Percentiles rank a stretch among this genome's conserved stretches.
Conservation (phyloP, 2,797 vertebrate genomes). For the Gadopsis marmoratus region DNA sequence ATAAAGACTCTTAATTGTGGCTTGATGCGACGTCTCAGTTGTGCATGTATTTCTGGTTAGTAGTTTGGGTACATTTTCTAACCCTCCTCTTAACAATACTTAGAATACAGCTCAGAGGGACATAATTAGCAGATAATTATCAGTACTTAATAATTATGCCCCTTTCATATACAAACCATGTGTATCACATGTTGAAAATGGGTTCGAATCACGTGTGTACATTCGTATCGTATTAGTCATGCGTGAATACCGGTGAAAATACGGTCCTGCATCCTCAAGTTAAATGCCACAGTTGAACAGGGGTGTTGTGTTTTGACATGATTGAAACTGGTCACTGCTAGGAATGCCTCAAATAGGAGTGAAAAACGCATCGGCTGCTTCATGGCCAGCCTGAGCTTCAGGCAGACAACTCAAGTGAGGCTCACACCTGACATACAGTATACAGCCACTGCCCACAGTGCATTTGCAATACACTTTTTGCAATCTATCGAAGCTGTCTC, state of each 20-base stretch:
- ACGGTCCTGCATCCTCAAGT: not conserved
- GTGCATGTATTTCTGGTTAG: slow-evolving; percentile 6
- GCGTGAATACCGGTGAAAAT: not conserved
- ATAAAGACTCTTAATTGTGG: not conserved
- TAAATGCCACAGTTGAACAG: not conserved
- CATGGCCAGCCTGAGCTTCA: not conserved
- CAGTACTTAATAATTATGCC: not conserved
- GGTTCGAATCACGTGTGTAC: not conserved
- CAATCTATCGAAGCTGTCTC: not conserved
- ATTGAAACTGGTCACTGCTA: not conserved
- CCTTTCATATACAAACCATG: not conserved
- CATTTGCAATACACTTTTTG: not conserved
- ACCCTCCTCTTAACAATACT: not conserved
- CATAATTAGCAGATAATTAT: not conserved
- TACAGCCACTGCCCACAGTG: not conserved
- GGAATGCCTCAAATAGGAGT: not conserved
- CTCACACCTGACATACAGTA: not conserved
- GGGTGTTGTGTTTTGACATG: not conserved
- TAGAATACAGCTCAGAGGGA: not conserved
- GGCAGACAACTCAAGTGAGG: not conserved
- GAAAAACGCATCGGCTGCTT: not conserved
- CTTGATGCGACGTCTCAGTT: not conserved
- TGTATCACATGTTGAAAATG: not conserved
- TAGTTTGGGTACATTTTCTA: not conserved
- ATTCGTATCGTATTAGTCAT: not conserved